Conservation (phyloP, 2,113 vertebrate genomes). For the Peromyscus maniculatus region DNA sequence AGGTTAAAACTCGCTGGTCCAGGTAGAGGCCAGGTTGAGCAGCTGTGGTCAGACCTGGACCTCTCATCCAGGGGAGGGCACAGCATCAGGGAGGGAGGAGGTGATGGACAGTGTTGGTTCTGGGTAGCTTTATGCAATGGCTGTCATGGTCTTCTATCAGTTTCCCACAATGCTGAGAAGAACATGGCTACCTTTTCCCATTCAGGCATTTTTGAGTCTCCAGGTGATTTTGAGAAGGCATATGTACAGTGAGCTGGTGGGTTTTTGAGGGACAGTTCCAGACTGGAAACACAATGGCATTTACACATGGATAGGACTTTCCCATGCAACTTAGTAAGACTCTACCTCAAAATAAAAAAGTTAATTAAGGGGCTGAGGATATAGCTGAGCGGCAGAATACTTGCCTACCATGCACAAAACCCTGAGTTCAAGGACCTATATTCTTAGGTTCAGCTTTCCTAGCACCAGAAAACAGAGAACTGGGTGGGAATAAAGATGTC, state of each 20-base stretch:
- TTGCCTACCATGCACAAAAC: neutral
- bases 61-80: neutral
- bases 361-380: neutral
- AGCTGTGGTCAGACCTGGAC: neutral
- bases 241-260: neutral
- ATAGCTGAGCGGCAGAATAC: neutral
- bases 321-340: neutral
- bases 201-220: neutral
- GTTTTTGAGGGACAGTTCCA: neutral
- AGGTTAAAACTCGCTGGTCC: neutral
- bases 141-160: neutral
- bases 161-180: neutral
- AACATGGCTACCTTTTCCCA: neutral
- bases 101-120: neutral
- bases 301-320: neutral
- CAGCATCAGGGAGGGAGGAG: neutral
- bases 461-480: neutral
- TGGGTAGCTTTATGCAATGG: neutral
- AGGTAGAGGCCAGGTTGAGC: neutral
- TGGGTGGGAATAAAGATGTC: neutral
- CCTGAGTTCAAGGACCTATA: neutral
- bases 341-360: neutral
- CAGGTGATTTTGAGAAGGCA: neutral
- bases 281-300: neutral
- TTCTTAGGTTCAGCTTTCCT: neutral